phyloP scores from a whole-genome alignment of 2,888 invertebrate species.

The Gastracanthus pulcherrimus region DNA sequence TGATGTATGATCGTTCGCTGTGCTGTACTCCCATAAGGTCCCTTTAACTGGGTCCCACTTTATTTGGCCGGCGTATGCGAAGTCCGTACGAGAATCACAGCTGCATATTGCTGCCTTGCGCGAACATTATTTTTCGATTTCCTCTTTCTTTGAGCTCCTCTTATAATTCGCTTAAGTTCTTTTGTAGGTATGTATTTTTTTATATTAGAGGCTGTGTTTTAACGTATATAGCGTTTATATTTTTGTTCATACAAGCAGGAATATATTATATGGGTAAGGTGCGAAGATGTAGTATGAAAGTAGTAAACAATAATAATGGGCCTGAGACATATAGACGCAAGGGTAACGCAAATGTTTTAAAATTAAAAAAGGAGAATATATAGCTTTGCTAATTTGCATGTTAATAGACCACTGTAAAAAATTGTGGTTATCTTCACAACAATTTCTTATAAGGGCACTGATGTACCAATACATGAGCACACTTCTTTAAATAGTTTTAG shows the following conservation, averaged over 20 bases:
- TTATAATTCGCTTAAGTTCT: too few relatives aligned
- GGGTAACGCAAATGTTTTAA: neutral
- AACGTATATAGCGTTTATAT: neutral
- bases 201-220: too few relatives aligned
- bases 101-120: too few relatives aligned
- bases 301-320: neutral
- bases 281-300: neutral
- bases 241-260: neutral
- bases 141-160: neutral
- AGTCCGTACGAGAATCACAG: neutral
- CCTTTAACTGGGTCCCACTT: conserved; percentile 55
- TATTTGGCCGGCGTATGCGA: conserved; percentile 37
- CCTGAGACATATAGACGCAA: neutral
- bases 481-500: too few relatives aligned
- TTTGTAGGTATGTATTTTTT: neutral
- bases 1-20: conserved; percentile 69
- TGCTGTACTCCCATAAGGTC: conserved; percentile 61
- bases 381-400: neutral
- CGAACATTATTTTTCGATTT: conserved; percentile 42
- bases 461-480: too few relatives aligned
- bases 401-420: neutral
- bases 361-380: neutral
- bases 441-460: too few relatives aligned
- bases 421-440: neutral
- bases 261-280: neutral